Percentiles rank a stretch among this genome's conserved stretches.
These are phyloP conservation scores for Torymus aiolomorphi DNA, from an alignment of 2,888 invertebrate species.

Conservation along the genomic window DNA sequence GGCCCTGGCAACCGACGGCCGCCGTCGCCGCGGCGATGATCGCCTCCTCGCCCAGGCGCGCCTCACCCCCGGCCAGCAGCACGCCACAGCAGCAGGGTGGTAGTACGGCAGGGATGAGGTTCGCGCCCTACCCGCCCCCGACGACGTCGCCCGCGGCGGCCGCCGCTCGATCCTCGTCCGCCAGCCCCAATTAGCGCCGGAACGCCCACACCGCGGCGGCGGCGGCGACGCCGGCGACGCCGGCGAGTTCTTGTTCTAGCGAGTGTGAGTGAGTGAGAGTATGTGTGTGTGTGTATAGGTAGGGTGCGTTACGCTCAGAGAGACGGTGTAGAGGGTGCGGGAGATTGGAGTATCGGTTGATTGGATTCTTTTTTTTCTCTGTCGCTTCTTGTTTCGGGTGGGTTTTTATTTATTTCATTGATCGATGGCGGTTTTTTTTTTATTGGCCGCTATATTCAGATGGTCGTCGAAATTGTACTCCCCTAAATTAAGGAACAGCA, in stretches of 20 bases:
- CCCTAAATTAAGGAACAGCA: no score
- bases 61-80: conserved; percentile 69
- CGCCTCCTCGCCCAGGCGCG: conserved; percentile 72
- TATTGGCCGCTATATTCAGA: no score
- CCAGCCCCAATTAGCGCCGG: conserved; percentile 40
- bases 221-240: conserved; percentile 1
- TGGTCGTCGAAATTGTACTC: no score
- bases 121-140: conserved; percentile 67
- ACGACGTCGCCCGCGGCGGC: conserved; percentile 55
- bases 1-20: conserved; percentile 73
- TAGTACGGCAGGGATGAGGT: conserved; percentile 69
- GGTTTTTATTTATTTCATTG: no score
- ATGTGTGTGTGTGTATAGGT: no score
- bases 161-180: conserved; percentile 28
- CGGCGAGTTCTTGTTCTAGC: neutral
- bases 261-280: no score
- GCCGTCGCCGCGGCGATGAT: conserved; percentile 65
- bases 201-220: neutral
- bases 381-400: no score
- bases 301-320: no score
- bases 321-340: no score
- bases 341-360: no score
- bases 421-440: no score
- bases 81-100: conserved; percentile 47
- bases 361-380: no score